Conservation (phyloP, 2,888 invertebrate genomes). For the Choristoneura rosaceana region DNA sequence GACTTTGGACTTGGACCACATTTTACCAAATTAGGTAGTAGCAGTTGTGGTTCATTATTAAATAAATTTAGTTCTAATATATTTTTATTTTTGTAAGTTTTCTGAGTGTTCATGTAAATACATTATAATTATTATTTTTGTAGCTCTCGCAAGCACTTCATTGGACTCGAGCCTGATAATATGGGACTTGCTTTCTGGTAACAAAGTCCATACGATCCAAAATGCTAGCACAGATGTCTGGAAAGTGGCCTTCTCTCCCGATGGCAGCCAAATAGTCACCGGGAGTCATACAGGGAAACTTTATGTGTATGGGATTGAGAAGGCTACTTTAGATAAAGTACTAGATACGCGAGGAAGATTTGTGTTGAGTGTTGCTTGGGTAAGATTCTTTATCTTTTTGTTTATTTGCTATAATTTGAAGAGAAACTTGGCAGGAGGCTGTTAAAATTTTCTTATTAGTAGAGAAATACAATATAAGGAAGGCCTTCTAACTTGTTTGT, state of each 20-base stretch:
- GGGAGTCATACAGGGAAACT: constrained; percentile 97
- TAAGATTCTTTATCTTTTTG: constrained; percentile 77
- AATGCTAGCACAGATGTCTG: constrained; percentile 96
- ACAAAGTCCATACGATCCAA: constrained; percentile 92
- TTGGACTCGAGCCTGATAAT: constrained; percentile 95
- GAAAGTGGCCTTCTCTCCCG: constrained; percentile 97
- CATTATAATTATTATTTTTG: neutral
- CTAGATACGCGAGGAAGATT: constrained; percentile 97
- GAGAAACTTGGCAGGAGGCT: no score
- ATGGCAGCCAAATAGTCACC: constrained; percentile 94
- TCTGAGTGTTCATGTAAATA: no score
- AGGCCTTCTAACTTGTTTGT: no score
- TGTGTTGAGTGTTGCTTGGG: constrained; percentile 96
- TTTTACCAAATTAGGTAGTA: no score
- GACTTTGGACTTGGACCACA: no score
- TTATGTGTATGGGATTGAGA: constrained; percentile 93
- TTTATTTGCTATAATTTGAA: neutral
- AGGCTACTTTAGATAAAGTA: constrained; percentile 91
- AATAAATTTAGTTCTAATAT: no score
- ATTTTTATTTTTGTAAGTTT: no score
- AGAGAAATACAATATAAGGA: no score
- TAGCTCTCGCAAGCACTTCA: constrained; percentile 95
- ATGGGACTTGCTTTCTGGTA: constrained; percentile 95
- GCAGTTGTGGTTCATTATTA: no score
- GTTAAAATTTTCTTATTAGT: no score